Evolutionary conservation across 2,888 invertebrate genomes (phyloP).

Genomic region (Antheraea yamamai): DNA sequence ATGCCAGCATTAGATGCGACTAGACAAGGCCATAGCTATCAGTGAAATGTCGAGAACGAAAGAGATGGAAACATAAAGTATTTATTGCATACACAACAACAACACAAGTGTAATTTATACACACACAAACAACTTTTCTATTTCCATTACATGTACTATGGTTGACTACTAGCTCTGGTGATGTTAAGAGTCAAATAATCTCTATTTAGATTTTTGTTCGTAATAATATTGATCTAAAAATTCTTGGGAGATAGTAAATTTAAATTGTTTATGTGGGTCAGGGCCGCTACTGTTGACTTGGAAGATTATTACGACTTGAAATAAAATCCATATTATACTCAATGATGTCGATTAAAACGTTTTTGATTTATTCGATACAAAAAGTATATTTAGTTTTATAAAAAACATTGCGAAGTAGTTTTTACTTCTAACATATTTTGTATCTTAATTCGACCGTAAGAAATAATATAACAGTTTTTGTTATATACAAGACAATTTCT

Average conservation of each 20-base stretch:
- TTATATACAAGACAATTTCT: no score
- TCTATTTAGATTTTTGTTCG: conserved; percentile 34
- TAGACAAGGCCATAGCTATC: conserved; percentile 82
- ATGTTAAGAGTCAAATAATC: conserved; percentile 49
- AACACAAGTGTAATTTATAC: conserved; percentile 71
- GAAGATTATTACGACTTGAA: conserved; percentile 22
- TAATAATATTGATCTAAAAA: conserved; percentile 33
- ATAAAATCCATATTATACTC: conserved; percentile 19
- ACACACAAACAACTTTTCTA: conserved; percentile 73
- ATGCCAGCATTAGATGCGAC: conserved; percentile 81
- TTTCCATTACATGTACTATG: conserved; percentile 74
- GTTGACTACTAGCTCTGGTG: conserved; percentile 51
- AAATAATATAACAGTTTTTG: no score
- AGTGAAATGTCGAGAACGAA: conserved; percentile 81
- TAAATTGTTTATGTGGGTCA: conserved; percentile 39
- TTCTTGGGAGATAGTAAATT: conserved; percentile 35
- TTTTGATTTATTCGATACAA: not conserved
- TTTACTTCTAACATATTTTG: not conserved
- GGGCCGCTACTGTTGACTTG: conserved; percentile 30
- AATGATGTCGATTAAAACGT: conserved; percentile 5
- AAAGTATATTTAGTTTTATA: not conserved
- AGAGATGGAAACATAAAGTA: conserved; percentile 78
- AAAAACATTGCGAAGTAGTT: not conserved
- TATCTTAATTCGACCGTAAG: no score
- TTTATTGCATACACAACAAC: conserved; percentile 78